Base-by-base conservation (phyloP, 1,140 invertebrate species). In the Helicoverpa armigera region DNA sequence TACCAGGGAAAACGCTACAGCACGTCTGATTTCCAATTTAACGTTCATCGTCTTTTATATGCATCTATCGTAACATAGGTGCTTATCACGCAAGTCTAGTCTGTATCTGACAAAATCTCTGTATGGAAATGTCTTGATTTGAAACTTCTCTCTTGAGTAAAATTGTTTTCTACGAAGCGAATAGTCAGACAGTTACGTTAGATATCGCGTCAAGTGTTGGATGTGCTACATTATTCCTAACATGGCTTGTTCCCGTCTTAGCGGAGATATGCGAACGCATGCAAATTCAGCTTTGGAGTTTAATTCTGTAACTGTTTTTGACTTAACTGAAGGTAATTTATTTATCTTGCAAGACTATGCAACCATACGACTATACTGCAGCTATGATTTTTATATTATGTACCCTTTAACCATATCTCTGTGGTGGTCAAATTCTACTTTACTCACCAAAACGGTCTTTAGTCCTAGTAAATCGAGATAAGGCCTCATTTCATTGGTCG, bases 161-260 rank as follows among this genome's bases (percentile, higher is more conserved):
- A 48, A 67, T 67, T 12, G 35, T 67, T 67, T 48, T 67, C 31
- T 35, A 43, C 14, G 5, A 43, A 48, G n/a, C 35, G 14, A 16
- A 60, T 60, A 29, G 35, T 18, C 16, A 58, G 2, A 48, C 63
- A 67, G 48, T 43, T 50, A 23, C 43, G 48, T 69, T 69, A 69
- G 43, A 69, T 18, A 69, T 18, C 48, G 43, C n/a, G 16, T 58
- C 56, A 58, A 23, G 18, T 58, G 56, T 58, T 10, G 18, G 11
- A 18, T 16, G 50, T 69, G 65, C 65, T 50, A 65, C 14, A 43
- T 50, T 48, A 69, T 69, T 69, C 65, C 43, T 69, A 43, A 50
- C 65, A 69, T 48, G 65, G 65, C 43, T 29, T 9, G 18, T 61
- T 31, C 58, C 12, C n/a, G 65, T 69, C 65, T 69, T 69, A 69